phyloP scores from a whole-genome alignment of 2,888 invertebrate species.

The Meteorus colon region DNA sequence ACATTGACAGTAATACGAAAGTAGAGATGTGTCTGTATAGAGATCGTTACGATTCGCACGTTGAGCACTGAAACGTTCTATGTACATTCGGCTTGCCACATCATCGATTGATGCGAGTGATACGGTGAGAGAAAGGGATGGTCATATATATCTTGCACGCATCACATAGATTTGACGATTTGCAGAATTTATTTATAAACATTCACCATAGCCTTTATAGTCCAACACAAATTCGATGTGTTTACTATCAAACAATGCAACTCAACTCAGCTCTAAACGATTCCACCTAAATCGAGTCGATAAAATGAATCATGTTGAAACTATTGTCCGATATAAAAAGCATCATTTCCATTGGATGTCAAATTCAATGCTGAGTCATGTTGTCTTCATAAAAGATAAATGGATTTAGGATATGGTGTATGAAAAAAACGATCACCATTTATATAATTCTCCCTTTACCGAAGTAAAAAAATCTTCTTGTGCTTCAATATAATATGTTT shows the following conservation, averaged over 20 bases:
- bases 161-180: not conserved
- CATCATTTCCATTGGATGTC: not conserved
- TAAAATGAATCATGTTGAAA: not conserved
- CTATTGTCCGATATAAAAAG: constrained; percentile 6
- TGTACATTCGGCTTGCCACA: constrained; percentile 6
- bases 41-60: not conserved
- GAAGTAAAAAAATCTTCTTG: not conserved
- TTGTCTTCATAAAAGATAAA: not conserved
- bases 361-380: not conserved
- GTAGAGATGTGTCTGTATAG: not conserved
- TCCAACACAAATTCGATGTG: no score
- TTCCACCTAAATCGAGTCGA: not conserved
- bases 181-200: not conserved
- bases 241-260: no score
- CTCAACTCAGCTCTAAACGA: no score
- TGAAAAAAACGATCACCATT: not conserved
- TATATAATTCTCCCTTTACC: not conserved
- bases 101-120: not conserved
- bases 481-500: constrained; percentile 28
- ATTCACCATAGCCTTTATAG: no score
- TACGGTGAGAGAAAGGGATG: no score
- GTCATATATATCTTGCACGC: not conserved
- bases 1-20: not conserved
- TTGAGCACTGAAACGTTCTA: not conserved
- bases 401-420: not conserved